Conservation (phyloP, 2,888 invertebrate species). For the Mesochorus sp. region DNA sequence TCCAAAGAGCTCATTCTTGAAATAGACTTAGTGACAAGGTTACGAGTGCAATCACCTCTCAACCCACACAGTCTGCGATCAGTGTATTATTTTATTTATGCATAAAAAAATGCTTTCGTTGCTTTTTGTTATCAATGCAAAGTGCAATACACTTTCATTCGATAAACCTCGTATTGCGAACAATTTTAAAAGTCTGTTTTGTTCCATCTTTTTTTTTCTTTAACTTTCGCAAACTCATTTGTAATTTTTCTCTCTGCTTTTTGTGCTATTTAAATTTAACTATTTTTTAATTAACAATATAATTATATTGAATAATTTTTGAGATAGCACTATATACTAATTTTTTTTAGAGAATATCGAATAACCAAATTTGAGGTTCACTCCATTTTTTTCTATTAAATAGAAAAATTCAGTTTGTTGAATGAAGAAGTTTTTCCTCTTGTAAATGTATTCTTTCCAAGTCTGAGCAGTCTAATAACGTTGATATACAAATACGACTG, state of each 20-base stretch:
- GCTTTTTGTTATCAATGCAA: slow-evolving; percentile 27
- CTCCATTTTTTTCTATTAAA: too few species aligned
- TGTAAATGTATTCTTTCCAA: not conserved
- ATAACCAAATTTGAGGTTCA: too few species aligned
- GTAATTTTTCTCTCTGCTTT: too few species aligned
- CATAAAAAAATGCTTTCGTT: not conserved
- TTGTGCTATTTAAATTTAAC: too few species aligned
- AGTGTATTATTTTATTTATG: slow-evolving; percentile 8
- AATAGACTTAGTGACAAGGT: slow-evolving; percentile 53
- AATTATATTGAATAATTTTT: too few species aligned
- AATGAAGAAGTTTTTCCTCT: not conserved
- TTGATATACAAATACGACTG: slow-evolving; percentile 12
- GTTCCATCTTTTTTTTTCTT: too few species aligned
- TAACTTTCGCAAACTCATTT: too few species aligned
- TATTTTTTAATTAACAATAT: too few species aligned
- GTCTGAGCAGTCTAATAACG: not conserved
- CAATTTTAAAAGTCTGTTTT: not conserved
- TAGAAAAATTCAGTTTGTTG: too few species aligned
- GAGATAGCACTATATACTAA: too few species aligned
- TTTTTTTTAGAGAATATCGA: too few species aligned
- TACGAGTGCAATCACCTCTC: slow-evolving; percentile 51
- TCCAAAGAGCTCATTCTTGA: slow-evolving; percentile 53
- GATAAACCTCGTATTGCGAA: not conserved
- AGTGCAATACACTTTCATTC: slow-evolving; percentile 20
- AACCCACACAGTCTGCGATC: not conserved